A percentile compares a stretch with the other conserved stretches of the same genome.
Evolutionary conservation across 53 echinoderm and acorn worm species (phyloP).

Genomic region (Echinometra lucunter): DNA sequence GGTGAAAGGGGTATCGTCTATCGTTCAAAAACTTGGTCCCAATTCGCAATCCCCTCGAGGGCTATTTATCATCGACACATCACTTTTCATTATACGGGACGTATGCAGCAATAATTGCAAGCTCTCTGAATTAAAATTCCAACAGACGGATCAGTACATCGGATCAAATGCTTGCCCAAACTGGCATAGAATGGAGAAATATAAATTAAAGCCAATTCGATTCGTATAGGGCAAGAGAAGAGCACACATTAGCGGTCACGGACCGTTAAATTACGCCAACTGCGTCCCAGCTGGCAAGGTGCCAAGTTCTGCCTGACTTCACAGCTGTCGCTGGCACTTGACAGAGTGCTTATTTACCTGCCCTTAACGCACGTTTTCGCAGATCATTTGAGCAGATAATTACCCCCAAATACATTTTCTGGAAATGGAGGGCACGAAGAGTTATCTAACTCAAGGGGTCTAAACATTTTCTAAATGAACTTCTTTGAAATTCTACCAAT

Average conservation of each 20-base stretch:
- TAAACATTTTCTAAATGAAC: background rate
- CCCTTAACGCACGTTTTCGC: background rate
- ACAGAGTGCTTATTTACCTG: constrained; percentile 2
- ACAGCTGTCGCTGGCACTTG: constrained; percentile 44
- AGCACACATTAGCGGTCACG: constrained; percentile 45
- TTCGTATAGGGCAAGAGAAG: background rate
- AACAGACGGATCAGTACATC: constrained; percentile 20
- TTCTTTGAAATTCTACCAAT: background rate
- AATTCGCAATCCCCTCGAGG: background rate
- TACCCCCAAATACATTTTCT: background rate
- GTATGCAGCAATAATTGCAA: constrained; percentile 3
- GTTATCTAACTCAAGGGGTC: background rate
- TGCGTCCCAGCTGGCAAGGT: constrained; percentile 56
- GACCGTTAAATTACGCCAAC: constrained; percentile 39
- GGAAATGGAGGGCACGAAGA: background rate
- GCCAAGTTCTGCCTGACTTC: constrained; percentile 52
- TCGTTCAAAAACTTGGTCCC: background rate
- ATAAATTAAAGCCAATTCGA: background rate
- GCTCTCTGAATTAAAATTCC: constrained; percentile 35
- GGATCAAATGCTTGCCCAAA: background rate
- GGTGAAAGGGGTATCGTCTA: background rate
- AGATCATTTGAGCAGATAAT: constrained; percentile 55
- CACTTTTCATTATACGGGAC: background rate
- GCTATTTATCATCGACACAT: constrained; percentile 14
- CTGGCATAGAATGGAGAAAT: background rate